Percentiles rank a stretch among this genome's conserved stretches.
Conservation (phyloP, 2,888 invertebrate genomes). For the Creontiades dilutus region DNA sequence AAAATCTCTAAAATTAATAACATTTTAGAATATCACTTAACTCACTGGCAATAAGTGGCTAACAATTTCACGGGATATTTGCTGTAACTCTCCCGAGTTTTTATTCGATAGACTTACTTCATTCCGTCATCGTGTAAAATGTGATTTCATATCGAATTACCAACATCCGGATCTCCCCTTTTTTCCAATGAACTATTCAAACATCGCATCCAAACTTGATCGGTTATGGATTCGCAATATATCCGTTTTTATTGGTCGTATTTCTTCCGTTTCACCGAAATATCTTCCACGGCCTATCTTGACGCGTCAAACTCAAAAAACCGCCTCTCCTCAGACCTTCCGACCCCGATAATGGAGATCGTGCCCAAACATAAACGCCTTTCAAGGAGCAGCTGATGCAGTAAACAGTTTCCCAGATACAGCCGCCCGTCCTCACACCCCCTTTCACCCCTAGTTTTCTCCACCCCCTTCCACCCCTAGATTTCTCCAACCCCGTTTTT, state of each 20-base stretch:
- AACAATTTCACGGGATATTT: no score
- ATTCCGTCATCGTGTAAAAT: no score
- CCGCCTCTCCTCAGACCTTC: slow-evolving; percentile 10
- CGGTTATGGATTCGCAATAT: not conserved
- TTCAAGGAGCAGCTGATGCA: slow-evolving; percentile 53
- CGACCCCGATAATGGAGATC: slow-evolving; percentile 48
- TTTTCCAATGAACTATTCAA: not conserved
- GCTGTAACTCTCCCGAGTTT: no score
- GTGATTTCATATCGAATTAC: not conserved
- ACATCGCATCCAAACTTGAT: not conserved
- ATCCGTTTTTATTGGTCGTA: not conserved
- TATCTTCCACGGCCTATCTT: not conserved
- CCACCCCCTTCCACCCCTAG: not conserved
- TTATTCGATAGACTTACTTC: no score
- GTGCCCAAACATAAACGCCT: slow-evolving; percentile 60
- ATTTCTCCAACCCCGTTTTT: not conserved
- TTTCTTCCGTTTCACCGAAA: not conserved
- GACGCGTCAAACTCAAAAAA: not conserved
- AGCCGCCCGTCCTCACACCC: not conserved
- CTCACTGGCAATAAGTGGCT: no score
- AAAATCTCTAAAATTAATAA: no score
- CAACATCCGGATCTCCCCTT: not conserved
- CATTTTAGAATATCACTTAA: no score
- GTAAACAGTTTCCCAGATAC: slow-evolving; percentile 61
- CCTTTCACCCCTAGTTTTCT: not conserved